A percentile compares a stretch with the other conserved stretches of the same genome.
phyloP scores from a whole-genome alignment of 2,888 invertebrate species.

The Dascillus cervinus region DNA sequence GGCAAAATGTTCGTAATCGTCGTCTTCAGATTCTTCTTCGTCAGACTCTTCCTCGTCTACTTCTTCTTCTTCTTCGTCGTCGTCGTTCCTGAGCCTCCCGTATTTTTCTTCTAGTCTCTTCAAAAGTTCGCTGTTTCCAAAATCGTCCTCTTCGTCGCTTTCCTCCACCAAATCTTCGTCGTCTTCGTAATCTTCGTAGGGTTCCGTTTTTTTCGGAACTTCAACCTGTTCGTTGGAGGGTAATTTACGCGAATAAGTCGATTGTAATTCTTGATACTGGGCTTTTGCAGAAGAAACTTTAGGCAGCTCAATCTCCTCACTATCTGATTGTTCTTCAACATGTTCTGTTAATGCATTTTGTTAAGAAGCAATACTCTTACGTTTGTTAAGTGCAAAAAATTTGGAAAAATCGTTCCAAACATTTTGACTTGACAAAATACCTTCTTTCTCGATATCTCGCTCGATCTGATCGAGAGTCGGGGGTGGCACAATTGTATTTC shows the following conservation, averaged over 20 bases:
- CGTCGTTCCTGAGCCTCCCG: conserved; percentile 33
- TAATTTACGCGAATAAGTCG: conserved; percentile 33
- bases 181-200: conserved; percentile 8
- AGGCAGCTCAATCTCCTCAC: conserved; percentile 26
- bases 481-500: conserved; percentile 44
- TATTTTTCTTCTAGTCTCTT: conserved; percentile 33
- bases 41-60: conserved; percentile 37
- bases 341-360: conserved; percentile 28
- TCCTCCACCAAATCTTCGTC: conserved; percentile 17
- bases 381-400: too few species aligned
- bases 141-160: conserved; percentile 22
- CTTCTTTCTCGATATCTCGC: conserved; percentile 34
- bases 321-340: conserved; percentile 38
- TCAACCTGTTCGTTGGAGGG: conserved; percentile 34
- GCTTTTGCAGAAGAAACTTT: conserved; percentile 25
- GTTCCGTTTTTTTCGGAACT: conserved; percentile 13
- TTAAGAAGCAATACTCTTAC: too few species aligned
- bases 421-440: too few species aligned
- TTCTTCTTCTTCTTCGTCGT: conserved; percentile 38
- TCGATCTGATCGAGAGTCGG: conserved; percentile 36
- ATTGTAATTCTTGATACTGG: conserved; percentile 35
- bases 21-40: conserved; percentile 43
- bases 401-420: too few species aligned
- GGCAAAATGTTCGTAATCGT: conserved; percentile 37
- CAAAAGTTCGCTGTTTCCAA: conserved; percentile 28